These are phyloP conservation scores for Coenonympha arcania DNA, from an alignment of 2,888 invertebrate genomes.

Conservation along the genomic window DNA sequence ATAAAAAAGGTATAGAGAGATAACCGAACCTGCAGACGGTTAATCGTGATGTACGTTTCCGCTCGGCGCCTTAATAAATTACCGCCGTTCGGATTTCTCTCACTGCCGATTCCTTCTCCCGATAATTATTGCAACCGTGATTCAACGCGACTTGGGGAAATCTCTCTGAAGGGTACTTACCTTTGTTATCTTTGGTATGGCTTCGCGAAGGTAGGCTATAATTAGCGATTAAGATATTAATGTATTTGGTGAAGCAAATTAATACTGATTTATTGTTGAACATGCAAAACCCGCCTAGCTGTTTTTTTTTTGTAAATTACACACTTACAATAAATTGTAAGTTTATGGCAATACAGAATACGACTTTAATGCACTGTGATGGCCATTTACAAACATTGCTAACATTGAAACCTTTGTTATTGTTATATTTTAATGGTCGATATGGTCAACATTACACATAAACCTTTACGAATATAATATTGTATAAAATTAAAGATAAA, in stretches of 20 bases:
- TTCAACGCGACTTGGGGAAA: constrained; percentile 24
- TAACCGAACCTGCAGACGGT: constrained; percentile 13
- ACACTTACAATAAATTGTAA: no score
- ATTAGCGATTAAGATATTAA: constrained; percentile 7
- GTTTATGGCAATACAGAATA: no score
- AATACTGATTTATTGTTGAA: constrained; percentile 9
- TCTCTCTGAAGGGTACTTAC: constrained; percentile 16
- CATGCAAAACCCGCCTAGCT: no score
- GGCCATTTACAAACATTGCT: no score
- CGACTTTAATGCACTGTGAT: no score
- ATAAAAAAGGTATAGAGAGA: background rate
- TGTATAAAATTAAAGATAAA: no score
- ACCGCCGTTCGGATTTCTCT: constrained; percentile 13
- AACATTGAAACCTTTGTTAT: no score
- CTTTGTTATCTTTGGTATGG: constrained; percentile 14
- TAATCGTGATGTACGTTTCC: constrained; percentile 27
- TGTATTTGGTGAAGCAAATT: constrained; percentile 3
- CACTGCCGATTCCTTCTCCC: constrained; percentile 28
- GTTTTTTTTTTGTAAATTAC: no score
- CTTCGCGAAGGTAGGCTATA: constrained; percentile 8
- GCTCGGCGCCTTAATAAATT: constrained; percentile 26
- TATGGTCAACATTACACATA: no score
- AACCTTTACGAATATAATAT: no score
- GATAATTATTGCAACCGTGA: constrained; percentile 32
- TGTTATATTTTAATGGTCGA: no score